Base-by-base conservation (phyloP, 2,888 invertebrate species). In the Cheiracanthium punctorium region DNA sequence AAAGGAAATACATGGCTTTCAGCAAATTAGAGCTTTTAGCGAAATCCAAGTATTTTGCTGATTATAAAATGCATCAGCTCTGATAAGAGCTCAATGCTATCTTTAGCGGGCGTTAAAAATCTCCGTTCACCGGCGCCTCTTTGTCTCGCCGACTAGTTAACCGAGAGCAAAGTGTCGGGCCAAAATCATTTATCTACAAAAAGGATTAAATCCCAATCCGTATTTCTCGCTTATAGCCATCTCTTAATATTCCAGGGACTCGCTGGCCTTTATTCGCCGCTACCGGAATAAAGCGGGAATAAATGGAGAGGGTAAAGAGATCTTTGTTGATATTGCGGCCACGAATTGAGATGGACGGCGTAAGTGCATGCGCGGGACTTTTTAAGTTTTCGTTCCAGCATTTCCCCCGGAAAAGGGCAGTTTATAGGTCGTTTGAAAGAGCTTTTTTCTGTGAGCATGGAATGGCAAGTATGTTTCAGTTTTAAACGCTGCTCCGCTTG, bases 201-300 rank as follows among this genome's bases (percentile, higher is more conserved):
- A 52, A 52, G 52, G 52, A 17, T 52, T 52, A 29, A 41, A 67
- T 65, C 67, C 29, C 43, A 43, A 41, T 67, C 43, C 64, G 37
- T n/a, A 67, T 67, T 80, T 64, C 72, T 58, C 72, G 24, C 72
- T 80, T 29, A 80, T 80, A 80, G 72, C 65, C 71, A 71, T 72
- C 72, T 72, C 80, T 72, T 71, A 80, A 80, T 80, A 72, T 72
- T 64, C 43, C 10, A 71, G 32, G 2, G 12, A 30, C 29, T 65
- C 67, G 65, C n/a, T 37, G 14, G 29, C 41, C 29, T 65, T n/a
- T n/a, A n/a, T n/a, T n/a, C n/a, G n/a, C n/a, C n/a, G n/a, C 30
- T 29, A 30, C n/a, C 28, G 48, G 24, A 43, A 71, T 70, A 77
- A 77, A 77, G 28, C 67, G 33, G n/a, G 67, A 77, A 77, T 72